Percentiles rank a stretch among this genome's conserved stretches.
phyloP scores from a whole-genome alignment of 1,140 invertebrate genomes.

The Neomicropteryx cornuta region DNA sequence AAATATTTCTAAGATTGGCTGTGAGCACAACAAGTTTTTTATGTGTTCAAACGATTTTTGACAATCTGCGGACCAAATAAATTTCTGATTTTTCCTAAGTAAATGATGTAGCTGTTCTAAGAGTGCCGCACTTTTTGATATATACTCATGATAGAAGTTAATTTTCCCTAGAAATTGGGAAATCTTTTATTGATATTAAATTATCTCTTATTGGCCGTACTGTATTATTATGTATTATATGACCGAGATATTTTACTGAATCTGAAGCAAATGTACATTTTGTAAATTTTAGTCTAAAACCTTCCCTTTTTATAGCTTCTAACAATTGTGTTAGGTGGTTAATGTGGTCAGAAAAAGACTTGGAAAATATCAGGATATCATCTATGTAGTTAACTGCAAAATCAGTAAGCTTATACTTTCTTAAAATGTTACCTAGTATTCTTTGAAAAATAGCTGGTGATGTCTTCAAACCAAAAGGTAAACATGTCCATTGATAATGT shows the following conservation, averaged over 20 bases:
- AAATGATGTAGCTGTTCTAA: conserved; percentile 18
- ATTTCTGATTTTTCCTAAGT: conserved; percentile 21
- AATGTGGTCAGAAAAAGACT: conserved; percentile 19
- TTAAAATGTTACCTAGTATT: conserved; percentile 19
- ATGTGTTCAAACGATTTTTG: conserved; percentile 22
- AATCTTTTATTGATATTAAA: conserved; percentile 22
- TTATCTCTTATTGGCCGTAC: conserved; percentile 20
- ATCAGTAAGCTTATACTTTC: conserved; percentile 17
- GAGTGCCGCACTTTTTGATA: conserved; percentile 16
- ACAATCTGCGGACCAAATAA: conserved; percentile 20
- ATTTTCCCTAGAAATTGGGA: conserved; percentile 24
- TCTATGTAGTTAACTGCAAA: conserved; percentile 20
- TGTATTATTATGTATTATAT: conserved; percentile 20
- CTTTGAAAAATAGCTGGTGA: conserved; percentile 23
- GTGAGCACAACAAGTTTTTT: conserved; percentile 22
- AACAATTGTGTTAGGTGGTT: conserved; percentile 13
- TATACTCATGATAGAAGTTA: conserved; percentile 21
- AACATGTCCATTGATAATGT: conserved; percentile 22
- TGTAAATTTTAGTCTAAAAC: conserved; percentile 20
- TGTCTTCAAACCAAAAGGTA: conserved; percentile 23
- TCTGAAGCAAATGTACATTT: conserved; percentile 22
- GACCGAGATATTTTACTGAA: conserved; percentile 21
- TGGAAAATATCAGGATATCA: conserved; percentile 21
- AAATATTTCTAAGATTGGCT: conserved; percentile 23
- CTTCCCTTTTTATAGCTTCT: conserved; percentile 13